Evolutionary conservation across 1,140 invertebrate species (phyloP).

Genomic region (Camponotus pennsylvanicus): DNA sequence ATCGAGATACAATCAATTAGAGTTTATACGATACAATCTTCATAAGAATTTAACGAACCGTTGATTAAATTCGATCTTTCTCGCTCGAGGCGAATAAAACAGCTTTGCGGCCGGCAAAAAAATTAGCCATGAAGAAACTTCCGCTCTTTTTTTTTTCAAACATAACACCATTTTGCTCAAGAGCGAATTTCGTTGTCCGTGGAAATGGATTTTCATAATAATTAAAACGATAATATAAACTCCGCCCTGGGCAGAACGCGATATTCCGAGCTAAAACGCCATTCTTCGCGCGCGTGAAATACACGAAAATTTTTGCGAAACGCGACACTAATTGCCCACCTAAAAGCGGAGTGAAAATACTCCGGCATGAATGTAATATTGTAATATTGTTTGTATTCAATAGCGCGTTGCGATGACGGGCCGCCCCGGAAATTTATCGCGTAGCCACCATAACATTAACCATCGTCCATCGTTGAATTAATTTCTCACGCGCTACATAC

Average conservation of each 20-base stretch:
- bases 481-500: constrained; percentile 5
- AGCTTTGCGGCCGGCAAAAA: background rate
- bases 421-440: background rate
- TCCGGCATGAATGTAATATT: background rate
- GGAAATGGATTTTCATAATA: background rate
- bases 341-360: background rate
- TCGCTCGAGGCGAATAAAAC: background rate
- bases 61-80: background rate
- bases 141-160: background rate
- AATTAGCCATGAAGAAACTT: background rate
- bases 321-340: background rate
- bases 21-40: background rate
- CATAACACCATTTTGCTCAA: background rate
- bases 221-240: background rate
- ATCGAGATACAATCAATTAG: background rate
- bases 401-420: background rate
- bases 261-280: background rate
- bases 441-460: constrained; percentile 5
- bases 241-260: background rate
- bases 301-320: background rate
- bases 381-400: background rate
- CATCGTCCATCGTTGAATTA: background rate
- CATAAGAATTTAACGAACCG: background rate
- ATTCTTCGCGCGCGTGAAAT: background rate
- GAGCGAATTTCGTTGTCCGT: background rate